Evolutionary conservation across 2,113 vertebrate species (phyloP), one percentile per base, ranked within the genome.

Genomic region (Barnardius zonarius): DNA sequence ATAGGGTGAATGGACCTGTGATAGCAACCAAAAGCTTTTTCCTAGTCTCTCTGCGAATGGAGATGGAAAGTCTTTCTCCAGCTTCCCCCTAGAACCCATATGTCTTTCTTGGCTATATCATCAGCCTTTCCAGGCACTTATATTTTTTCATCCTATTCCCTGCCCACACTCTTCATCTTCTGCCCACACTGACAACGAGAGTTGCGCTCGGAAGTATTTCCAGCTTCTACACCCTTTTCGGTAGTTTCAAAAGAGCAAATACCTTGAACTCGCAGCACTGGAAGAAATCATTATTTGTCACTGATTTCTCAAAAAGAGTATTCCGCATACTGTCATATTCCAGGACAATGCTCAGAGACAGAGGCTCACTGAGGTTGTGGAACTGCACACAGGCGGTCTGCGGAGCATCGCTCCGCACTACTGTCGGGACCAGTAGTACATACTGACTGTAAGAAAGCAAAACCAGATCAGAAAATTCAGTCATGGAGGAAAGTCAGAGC

Each of bases 251-350:
- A 92, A 69, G 30, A 67, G 69, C 52, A 75, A 82, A 88, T 96
- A 97, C 97, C 95, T 95, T 15, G 51, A 98, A 97, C n/a, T 85
- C 30, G 7, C 9, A 16, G 37, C 97, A 97, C 81, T 84, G 93
- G 92, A 97, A 98, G 92, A 92, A 92, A 68, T 92, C 89, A 27
- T 62, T 69, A 31, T 25, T 12, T 44, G 16, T 37, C 62, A 95
- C 20, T 0, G 20, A 23, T 15, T 97, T 96, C 64, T 95, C 70
- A n/a, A 96, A 67, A 22, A 98, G 41, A 23, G 68, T 93, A 24
- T 33, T 48, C 8, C 7, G 79, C 43, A 31, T 14, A 1, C 46
- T 77, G 57, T 70, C 77, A 4, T 97, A 96, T 17, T 97, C 62
- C 82, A 98, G 86, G 68, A 63, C 2, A 6, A 91, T 17, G 2